A percentile compares a stretch with the other conserved stretches of the same genome.
Evolutionary conservation across 2,888 invertebrate genomes (phyloP).

Genomic region (Lycophotia porphyrea): DNA sequence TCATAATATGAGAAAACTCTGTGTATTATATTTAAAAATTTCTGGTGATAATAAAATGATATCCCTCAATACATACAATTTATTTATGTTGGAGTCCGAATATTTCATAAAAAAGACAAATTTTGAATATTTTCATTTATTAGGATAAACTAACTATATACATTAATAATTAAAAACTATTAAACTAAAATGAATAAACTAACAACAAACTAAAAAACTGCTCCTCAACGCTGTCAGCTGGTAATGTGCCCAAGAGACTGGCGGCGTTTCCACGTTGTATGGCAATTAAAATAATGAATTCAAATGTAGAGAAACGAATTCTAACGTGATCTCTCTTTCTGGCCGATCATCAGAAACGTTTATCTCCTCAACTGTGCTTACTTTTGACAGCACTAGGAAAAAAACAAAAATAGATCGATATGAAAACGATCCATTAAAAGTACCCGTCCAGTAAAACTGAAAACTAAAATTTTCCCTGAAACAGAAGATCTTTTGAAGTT

Average conservation of each 20-base stretch:
- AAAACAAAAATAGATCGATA: slow-evolving; percentile 27
- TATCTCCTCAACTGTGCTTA: slow-evolving; percentile 21
- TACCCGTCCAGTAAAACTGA: slow-evolving; percentile 12
- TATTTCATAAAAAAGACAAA: not conserved
- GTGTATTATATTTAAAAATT: not conserved
- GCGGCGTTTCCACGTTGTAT: too few relatives aligned
- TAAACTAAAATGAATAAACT: too few relatives aligned
- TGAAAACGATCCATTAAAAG: slow-evolving; percentile 20
- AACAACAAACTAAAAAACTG: too few relatives aligned
- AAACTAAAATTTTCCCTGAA: slow-evolving; percentile 34
- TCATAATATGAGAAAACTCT: not conserved
- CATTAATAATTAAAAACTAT: too few relatives aligned
- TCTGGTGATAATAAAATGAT: not conserved
- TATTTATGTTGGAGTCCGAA: not conserved
- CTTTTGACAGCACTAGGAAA: not conserved
- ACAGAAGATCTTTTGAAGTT: slow-evolving; percentile 42
- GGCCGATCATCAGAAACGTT: slow-evolving; percentile 12
- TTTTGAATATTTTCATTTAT: too few relatives aligned
- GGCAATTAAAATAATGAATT: not conserved
- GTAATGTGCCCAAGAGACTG: too few relatives aligned
- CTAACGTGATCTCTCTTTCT: slow-evolving; percentile 5
- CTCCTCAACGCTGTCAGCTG: too few relatives aligned
- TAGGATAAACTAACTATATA: too few relatives aligned
- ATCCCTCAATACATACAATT: not conserved
- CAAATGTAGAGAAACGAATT: not conserved